A percentile compares a stretch with the other conserved stretches of the same genome.
phyloP scores from a whole-genome alignment of 1,140 invertebrate species.

The Scaptomyza graminum region DNA sequence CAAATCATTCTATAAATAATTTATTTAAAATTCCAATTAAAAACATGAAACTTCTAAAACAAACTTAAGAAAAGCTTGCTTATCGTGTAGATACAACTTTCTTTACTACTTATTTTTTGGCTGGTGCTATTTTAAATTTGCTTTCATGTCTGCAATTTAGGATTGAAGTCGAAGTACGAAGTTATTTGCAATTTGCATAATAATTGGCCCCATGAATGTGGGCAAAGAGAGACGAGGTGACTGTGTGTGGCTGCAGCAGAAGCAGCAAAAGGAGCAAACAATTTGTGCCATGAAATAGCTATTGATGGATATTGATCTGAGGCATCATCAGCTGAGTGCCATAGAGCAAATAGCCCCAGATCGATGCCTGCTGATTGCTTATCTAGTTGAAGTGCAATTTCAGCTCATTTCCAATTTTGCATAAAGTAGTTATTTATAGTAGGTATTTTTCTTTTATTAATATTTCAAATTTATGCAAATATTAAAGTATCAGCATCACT shows the following conservation, averaged over 20 bases:
- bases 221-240: background rate
- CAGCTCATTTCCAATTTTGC: constrained; percentile 11
- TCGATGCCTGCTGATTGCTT: constrained; percentile 14
- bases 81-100: constrained; percentile 10
- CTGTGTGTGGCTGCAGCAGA: background rate
- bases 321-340: constrained; percentile 24
- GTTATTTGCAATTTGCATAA: constrained; percentile 75
- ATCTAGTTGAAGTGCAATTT: constrained; percentile 29
- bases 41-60: background rate
- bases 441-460: background rate
- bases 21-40: background rate
- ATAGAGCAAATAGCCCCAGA: background rate
- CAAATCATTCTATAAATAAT: no score
- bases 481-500: background rate
- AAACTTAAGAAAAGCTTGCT: constrained; percentile 13
- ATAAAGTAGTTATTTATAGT: background rate
- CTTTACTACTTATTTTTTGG: constrained; percentile 8
- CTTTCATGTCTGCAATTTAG: constrained; percentile 56
- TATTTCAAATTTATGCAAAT: background rate
- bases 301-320: constrained; percentile 44
- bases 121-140: constrained; percentile 63
- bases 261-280: constrained; percentile 38
- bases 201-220: constrained; percentile 65
- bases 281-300: constrained; percentile 29
- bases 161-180: constrained; percentile 29